These are phyloP conservation scores for Copidosoma aretas DNA, from an alignment of 2,888 invertebrate genomes.

Conservation along the genomic window DNA sequence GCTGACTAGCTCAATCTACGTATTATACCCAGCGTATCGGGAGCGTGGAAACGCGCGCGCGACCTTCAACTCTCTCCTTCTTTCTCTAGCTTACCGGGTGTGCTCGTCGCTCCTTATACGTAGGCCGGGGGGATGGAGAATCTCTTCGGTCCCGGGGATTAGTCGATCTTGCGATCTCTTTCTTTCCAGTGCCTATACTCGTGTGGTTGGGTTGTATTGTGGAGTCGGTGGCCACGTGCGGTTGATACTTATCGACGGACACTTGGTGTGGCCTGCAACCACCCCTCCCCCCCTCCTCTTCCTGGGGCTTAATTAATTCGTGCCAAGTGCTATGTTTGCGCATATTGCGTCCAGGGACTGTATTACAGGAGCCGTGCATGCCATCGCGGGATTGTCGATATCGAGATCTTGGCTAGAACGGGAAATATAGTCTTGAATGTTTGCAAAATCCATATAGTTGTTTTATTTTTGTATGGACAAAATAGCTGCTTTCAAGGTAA, in stretches of 20 bases:
- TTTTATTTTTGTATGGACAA: no score
- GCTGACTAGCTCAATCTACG: not conserved
- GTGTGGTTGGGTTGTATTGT: not conserved
- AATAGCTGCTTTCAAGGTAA: no score
- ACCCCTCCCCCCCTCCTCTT: not conserved
- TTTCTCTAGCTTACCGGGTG: not conserved
- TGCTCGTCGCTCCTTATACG: no score
- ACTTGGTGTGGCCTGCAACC: not conserved
- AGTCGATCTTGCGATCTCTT: not conserved
- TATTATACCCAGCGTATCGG: no score
- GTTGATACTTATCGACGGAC: not conserved
- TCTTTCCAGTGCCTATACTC: not conserved
- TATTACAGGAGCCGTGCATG: no score
- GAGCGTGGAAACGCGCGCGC: not conserved
- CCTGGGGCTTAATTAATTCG: constrained; percentile 20
- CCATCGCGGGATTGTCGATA: no score
- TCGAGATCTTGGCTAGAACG: no score
- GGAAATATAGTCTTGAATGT: no score
- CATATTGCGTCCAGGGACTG: no score
- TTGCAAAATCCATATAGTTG: no score
- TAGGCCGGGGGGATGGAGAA: no score
- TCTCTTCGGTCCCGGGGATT: constrained; percentile 11
- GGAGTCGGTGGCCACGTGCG: constrained; percentile 10
- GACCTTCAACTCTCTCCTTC: constrained; percentile 2
- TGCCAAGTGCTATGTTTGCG: not conserved